Evolutionary conservation across 1,140 invertebrate species (phyloP).

Genomic region (Brachionus koreanus): DNA sequence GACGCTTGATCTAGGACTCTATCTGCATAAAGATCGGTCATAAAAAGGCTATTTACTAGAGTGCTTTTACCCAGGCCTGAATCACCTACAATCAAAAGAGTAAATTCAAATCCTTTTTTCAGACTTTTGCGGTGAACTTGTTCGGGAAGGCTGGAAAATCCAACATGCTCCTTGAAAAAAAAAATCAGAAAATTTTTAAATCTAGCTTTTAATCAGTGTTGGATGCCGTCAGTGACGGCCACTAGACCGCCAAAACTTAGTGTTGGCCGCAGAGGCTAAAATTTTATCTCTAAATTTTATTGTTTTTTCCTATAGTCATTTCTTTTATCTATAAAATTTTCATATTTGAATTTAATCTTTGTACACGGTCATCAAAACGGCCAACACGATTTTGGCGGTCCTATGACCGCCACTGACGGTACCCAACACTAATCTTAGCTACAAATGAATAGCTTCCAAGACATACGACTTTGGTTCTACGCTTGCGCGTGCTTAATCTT

Average conservation of each 20-base stretch:
- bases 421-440: no score
- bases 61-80: conserved; percentile 95
- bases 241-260: no score
- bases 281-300: no score
- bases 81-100: conserved; percentile 98
- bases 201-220: no score
- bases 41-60: conserved; percentile 91
- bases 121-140: conserved; percentile 97
- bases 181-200: neutral
- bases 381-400: no score
- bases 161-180: conserved; percentile 53
- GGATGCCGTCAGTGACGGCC: no score
- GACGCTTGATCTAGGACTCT: conserved; percentile 49
- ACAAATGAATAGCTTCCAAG: neutral
- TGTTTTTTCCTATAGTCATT: no score
- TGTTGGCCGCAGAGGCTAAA: no score
- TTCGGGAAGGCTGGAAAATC: conserved; percentile 95
- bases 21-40: conserved; percentile 67
- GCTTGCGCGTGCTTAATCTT: conserved; percentile 38
- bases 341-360: no score
- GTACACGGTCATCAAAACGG: no score
- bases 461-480: conserved; percentile 42
- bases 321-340: no score
- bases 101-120: conserved; percentile 98
- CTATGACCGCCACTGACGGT: no score